Conservation (phyloP, 2,888 invertebrate species). For the Polia nebulosa region DNA sequence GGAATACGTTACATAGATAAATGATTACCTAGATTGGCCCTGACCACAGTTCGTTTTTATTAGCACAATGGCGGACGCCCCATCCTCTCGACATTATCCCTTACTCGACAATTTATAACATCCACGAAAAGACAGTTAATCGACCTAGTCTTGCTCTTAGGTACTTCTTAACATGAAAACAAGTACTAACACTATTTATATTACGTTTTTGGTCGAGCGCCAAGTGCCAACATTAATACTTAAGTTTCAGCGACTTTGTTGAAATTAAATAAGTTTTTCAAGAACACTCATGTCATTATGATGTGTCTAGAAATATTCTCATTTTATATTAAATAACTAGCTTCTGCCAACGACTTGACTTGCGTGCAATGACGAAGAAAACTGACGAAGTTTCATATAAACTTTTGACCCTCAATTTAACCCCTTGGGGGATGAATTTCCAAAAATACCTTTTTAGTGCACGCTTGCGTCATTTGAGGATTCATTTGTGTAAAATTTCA, state of each 20-base stretch:
- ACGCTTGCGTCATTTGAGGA: background rate
- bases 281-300: constrained; percentile 16
- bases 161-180: constrained; percentile 14
- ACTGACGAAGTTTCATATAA: no score
- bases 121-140: constrained; percentile 24
- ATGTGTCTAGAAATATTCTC: background rate
- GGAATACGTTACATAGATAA: background rate
- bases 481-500: background rate
- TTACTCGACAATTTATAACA: constrained; percentile 45
- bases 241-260: constrained; percentile 31
- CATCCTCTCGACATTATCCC: constrained; percentile 39
- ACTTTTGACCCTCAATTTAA: background rate
- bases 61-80: background rate
- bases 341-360: background rate
- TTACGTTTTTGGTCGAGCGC: constrained; percentile 21
- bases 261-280: constrained; percentile 54
- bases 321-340: constrained; percentile 13
- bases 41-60: constrained; percentile 18
- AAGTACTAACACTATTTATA: background rate
- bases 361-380: no score
- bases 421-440: background rate
- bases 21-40: background rate
- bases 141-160: background rate
- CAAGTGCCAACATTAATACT: constrained; percentile 37
- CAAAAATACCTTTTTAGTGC: background rate